Evolutionary conservation across 2,888 invertebrate genomes (phyloP).

Genomic region (Ariolimax columbianus): DNA sequence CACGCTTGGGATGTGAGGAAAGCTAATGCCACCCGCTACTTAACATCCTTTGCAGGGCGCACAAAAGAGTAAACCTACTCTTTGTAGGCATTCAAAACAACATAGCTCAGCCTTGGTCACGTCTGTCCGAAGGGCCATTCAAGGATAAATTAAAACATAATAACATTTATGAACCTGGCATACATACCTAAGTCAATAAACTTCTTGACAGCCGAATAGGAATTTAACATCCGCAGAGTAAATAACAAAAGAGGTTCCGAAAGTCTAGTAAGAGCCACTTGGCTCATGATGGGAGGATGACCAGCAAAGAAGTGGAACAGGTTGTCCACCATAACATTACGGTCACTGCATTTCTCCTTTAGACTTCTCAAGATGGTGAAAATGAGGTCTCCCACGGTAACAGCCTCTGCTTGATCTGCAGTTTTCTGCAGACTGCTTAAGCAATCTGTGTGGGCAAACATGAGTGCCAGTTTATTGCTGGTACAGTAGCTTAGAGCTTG

Average conservation of each 20-base stretch:
- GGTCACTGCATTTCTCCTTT: constrained; percentile 87
- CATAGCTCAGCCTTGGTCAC: no score
- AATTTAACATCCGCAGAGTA: constrained; percentile 88
- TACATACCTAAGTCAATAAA: constrained; percentile 85
- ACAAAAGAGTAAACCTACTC: no score
- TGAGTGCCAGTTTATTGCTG: constrained; percentile 85
- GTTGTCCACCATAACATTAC: constrained; percentile 87
- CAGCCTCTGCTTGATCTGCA: constrained; percentile 79
- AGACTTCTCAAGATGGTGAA: constrained; percentile 89
- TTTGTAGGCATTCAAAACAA: no score
- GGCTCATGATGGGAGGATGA: constrained; percentile 52
- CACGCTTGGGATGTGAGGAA: no score
- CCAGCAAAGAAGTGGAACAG: constrained; percentile 85
- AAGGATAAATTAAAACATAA: no score
- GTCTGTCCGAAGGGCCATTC: no score
- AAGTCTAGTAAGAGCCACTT: constrained; percentile 81
- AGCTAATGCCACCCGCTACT: no score
- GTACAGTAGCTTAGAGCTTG: constrained; percentile 88
- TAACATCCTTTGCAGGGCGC: no score
- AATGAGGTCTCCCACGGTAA: constrained; percentile 91
- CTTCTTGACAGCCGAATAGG: constrained; percentile 85
- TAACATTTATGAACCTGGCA: background rate
- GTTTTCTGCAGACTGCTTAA: constrained; percentile 67
- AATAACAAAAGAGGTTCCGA: constrained; percentile 93
- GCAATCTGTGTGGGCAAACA: constrained; percentile 81